phyloP scores from a whole-genome alignment of 2,888 invertebrate genomes.

The Pachycephus smyrnensis region DNA sequence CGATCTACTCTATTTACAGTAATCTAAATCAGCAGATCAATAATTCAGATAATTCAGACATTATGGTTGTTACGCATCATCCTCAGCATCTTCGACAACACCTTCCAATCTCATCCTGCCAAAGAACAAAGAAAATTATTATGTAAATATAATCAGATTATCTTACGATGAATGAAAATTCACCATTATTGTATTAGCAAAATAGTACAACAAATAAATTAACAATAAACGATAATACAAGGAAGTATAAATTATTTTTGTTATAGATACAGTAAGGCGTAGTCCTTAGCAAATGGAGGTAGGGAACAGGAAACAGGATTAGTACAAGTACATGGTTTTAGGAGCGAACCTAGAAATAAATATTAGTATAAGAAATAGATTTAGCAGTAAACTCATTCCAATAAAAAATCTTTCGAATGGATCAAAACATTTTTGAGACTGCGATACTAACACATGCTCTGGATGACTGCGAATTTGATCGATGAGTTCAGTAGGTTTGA shows the following conservation, averaged over 20 bases:
- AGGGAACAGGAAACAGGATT: slow-evolving; percentile 12
- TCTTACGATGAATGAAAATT: background rate
- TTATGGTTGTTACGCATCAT: slow-evolving; percentile 6
- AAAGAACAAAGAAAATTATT: slow-evolving; percentile 14
- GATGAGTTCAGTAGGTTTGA: slow-evolving; percentile 86
- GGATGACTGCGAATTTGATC: slow-evolving; percentile 95
- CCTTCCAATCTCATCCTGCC: slow-evolving; percentile 47
- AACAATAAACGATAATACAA: background rate
- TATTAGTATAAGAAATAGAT: slow-evolving; percentile 12
- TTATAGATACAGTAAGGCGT: too few relatives aligned
- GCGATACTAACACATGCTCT: slow-evolving; percentile 89
- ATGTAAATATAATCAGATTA: background rate
- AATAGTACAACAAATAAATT: background rate
- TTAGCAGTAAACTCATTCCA: background rate
- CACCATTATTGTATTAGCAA: background rate
- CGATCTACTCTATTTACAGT: background rate
- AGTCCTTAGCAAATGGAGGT: background rate
- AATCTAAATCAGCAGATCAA: slow-evolving; percentile 4
- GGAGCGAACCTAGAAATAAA: slow-evolving; percentile 44
- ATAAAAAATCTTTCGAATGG: background rate
- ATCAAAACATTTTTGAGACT: slow-evolving; percentile 10
- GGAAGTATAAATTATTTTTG: background rate
- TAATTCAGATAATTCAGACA: slow-evolving; percentile 3
- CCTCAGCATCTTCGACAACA: slow-evolving; percentile 27
- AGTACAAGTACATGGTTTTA: slow-evolving; percentile 48